Base-by-base conservation (phyloP, 2,797 vertebrate species). In the Zalophus californianus region DNA sequence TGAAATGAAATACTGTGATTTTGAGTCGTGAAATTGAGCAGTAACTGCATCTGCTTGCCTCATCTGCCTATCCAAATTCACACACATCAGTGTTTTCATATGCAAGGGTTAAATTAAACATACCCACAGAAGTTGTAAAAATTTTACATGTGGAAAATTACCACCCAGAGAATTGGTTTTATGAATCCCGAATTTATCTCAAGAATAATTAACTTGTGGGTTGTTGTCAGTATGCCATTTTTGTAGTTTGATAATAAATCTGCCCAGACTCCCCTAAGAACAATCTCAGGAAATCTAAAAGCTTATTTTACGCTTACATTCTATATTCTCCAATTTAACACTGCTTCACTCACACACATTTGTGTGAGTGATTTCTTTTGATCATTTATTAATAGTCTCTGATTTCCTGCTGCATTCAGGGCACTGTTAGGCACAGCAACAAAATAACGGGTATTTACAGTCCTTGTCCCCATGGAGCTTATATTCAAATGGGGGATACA, bases 1-100 rank as follows among this genome's bases (percentile, higher is more conserved):
- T 96, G 95, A 94, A 95, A 68, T 84, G 94, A 97, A 97, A 93
- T 88, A 92, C 62, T 98, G 91, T 72, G 97, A 52, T 80, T 84
- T 35, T 23, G 79, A 97, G 97, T 79, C 91, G 97, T 92, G 95
- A 96, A 38, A 62, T 35, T 97, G 1, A 35, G 70, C 83, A 82
- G 23, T 62, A 90, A 88, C 89, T 32, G 72, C 89, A 29, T 97
- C 82, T 97, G 78, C 78, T 93, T 75, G 90, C 54, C 66, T 91
- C 75, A 7, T 29, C 91, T 77, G 83, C 60, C 87, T 86, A 93
- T 66, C 5, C 86, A 86, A 18, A 87, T 58, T 56, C 82, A 80
- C 48, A 35, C 75, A 16, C 70, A 13, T 3, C 16, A 56, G 5
- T 82, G 50, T 44, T 68, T 95, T 87, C 88, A n/a, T 29, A 50